phyloP scores from a whole-genome alignment of 2,888 invertebrate species.

The Leucophenga montana region DNA sequence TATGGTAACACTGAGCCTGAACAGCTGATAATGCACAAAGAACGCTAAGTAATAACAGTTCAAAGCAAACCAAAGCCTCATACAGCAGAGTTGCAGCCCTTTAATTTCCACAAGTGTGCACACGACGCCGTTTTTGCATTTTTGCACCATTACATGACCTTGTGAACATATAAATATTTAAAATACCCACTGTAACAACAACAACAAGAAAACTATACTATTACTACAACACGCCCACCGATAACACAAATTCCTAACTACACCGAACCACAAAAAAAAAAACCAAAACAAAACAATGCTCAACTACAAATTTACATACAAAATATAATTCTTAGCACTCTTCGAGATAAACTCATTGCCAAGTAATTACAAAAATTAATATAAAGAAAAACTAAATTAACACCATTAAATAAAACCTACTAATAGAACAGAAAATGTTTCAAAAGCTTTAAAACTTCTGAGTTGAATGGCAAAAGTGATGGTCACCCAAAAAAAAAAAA shows the following conservation, averaged over 20 bases:
- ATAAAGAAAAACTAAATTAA: conserved; percentile 13
- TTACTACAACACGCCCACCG: conserved; percentile 37
- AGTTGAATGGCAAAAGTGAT: background rate
- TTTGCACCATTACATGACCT: too few relatives aligned
- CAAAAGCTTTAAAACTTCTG: conserved; percentile 16
- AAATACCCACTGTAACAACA: conserved; percentile 1
- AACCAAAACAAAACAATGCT: conserved; percentile 2
- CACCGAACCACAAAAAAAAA: conserved; percentile 18
- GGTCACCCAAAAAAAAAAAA: background rate
- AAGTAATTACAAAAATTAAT: background rate
- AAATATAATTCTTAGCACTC: background rate
- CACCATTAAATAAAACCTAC: background rate
- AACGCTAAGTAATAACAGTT: too few relatives aligned
- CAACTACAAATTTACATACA: conserved; percentile 14
- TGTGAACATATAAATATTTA: too few relatives aligned
- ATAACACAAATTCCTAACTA: conserved; percentile 23
- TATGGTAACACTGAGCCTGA: too few relatives aligned
- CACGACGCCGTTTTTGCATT: too few relatives aligned
- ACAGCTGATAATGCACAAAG: too few relatives aligned
- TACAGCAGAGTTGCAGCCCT: too few relatives aligned
- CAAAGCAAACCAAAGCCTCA: too few relatives aligned
- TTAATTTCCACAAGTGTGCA: too few relatives aligned
- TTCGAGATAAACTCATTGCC: background rate
- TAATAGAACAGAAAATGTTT: background rate
- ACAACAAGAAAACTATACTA: conserved; percentile 11